Evolutionary conservation across 1,140 invertebrate species (phyloP), one percentile per base, ranked within the genome.

Genomic region (Pseudomyrmex dendroicus): DNA sequence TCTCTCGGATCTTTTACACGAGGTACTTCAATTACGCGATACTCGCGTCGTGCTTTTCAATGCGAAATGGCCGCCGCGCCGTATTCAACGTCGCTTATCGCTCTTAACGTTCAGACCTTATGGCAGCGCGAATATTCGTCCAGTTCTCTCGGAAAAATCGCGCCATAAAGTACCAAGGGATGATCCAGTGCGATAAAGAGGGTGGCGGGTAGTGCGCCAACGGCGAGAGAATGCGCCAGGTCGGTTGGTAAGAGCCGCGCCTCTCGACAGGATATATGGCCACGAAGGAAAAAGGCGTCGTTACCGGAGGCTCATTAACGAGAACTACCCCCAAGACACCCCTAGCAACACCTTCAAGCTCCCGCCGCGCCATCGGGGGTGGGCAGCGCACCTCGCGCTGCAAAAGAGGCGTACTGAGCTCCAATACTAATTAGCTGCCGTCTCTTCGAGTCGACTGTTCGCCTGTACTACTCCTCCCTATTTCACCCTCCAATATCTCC

Each of bases 251-350:
- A 73, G 72, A 73, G 77, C 77, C 56, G 62, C 76, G 15, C 76
- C 68, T 88, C 57, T 52, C 59, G 59, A 50, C 63, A 84, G 80
- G 82, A 91, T 90, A 86, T 91, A 91, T 89, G 88, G 62, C 59
- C 74, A 61, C 35, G 73, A 46, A 85, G 56, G 84, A 90, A 91
- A 91, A 91, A 90, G 88, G 86, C 89, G 86, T 91, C 90, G 90
- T 91, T 91, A 91, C 87, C 67, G 77, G 89, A 85, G 86, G 86
- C 90, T 91, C 90, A 90, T 91, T 91, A 91, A 88, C 82, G 85
- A 78, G 67, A 91, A 91, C 86, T 90, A 87, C 89, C 86, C 90
- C 88, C 90, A 89, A 91, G 90, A 90, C 89, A 88, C 76, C 86
- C 62, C 83, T 87, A 59, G 88, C 84, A 86, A 88, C 87, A 85